A percentile compares a stretch with the other conserved stretches of the same genome.
phyloP scores from a whole-genome alignment of 2,888 invertebrate species.

The Eristalinus aeneus region DNA sequence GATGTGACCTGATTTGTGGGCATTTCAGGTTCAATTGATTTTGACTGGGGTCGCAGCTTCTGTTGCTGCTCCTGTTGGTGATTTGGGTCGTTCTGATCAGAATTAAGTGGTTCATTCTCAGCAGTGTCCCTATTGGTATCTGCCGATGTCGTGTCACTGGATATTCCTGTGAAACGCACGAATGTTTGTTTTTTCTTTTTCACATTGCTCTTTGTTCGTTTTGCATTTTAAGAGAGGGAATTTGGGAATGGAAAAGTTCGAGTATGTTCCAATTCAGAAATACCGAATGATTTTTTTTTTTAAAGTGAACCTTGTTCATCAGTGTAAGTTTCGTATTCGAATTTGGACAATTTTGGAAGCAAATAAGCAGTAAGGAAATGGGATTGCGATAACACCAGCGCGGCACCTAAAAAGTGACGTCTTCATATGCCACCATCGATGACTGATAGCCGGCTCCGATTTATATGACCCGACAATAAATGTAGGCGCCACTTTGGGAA shows the following conservation, averaged over 20 bases:
- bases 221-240: conserved; percentile 34
- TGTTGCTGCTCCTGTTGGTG: conserved; percentile 67
- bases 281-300: conserved; percentile 60
- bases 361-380: conserved; percentile 44
- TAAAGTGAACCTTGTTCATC: neutral
- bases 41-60: conserved; percentile 44
- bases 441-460: conserved; percentile 53
- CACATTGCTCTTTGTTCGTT: conserved; percentile 59
- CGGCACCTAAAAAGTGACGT: conserved; percentile 33
- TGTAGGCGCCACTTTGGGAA: conserved; percentile 73
- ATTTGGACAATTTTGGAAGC: conserved; percentile 56
- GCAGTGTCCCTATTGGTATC: conserved; percentile 72
- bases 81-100: conserved; percentile 41
- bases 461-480: conserved; percentile 66
- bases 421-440: conserved; percentile 52
- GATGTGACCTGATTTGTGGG: conserved; percentile 75
- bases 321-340: conserved; percentile 1
- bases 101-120: conserved; percentile 66
- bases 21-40: conserved; percentile 68
- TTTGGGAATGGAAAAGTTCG: conserved; percentile 27
- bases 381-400: conserved; percentile 44
- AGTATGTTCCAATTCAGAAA: conserved; percentile 39
- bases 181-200: conserved; percentile 62
- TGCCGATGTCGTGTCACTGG: conserved; percentile 74
- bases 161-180: conserved; percentile 80